Evolutionary conservation across 1,140 invertebrate genomes (phyloP).

Genomic region (Tribolium castaneum): DNA sequence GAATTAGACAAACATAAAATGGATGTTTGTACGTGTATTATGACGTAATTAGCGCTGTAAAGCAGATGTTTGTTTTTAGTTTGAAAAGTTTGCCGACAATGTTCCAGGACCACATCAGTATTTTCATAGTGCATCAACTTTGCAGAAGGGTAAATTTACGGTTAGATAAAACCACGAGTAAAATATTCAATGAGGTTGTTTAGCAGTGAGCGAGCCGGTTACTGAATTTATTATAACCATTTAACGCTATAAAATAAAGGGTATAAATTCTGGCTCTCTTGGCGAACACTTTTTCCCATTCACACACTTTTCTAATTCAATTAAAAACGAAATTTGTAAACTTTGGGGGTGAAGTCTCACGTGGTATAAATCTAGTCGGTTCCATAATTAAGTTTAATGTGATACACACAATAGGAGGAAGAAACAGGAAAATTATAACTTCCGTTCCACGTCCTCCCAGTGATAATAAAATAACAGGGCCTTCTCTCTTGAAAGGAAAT

Average conservation of each 20-base stretch:
- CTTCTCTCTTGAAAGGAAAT: not conserved
- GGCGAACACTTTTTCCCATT: not conserved
- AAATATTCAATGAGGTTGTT: slow-evolving; percentile 36
- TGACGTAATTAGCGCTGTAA: slow-evolving; percentile 6
- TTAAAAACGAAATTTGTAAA: not conserved
- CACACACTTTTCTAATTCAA: not conserved
- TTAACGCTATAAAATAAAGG: slow-evolving; percentile 21
- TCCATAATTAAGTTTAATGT: slow-evolving; percentile 30
- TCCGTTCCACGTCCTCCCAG: slow-evolving; percentile 19
- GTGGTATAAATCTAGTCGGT: slow-evolving; percentile 4
- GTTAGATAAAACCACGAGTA: slow-evolving; percentile 25
- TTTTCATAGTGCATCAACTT: slow-evolving; percentile 32
- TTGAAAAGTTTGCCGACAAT: slow-evolving; percentile 5
- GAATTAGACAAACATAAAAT: slow-evolving; percentile 10
- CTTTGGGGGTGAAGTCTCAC: not conserved
- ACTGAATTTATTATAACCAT: slow-evolving; percentile 32
- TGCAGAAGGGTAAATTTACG: slow-evolving; percentile 32
- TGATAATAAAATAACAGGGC: slow-evolving; percentile 7
- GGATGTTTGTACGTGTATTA: slow-evolving; percentile 6
- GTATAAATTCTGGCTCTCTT: not conserved
- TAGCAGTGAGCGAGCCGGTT: slow-evolving; percentile 21
- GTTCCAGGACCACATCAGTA: slow-evolving; percentile 15
- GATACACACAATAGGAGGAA: slow-evolving; percentile 33
- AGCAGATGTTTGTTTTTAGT: slow-evolving; percentile 25
- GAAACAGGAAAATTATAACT: slow-evolving; percentile 32